Percentiles rank a stretch among this genome's conserved stretches.
These are phyloP conservation scores for Eristalis intricaria DNA, from an alignment of 2,888 invertebrate species.

Conservation along the genomic window DNA sequence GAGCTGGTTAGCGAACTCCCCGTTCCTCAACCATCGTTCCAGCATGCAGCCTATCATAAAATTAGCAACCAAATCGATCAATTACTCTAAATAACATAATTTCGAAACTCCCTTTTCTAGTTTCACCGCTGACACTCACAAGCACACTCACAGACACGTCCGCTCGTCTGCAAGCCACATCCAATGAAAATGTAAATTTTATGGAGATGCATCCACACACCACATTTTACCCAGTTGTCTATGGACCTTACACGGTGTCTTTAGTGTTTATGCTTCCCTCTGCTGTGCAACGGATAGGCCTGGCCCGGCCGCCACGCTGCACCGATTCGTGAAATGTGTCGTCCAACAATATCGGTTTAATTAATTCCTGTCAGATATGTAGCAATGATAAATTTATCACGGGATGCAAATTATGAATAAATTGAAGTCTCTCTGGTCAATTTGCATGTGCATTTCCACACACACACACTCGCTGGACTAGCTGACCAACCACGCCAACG, in stretches of 20 bases:
- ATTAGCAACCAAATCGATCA: slow-evolving; percentile 74
- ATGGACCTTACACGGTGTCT: slow-evolving; percentile 27
- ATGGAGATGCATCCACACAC: slow-evolving; percentile 61
- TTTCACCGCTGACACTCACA: slow-evolving; percentile 10
- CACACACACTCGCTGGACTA: neutral
- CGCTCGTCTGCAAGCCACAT: slow-evolving; percentile 10
- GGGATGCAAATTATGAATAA: slow-evolving; percentile 73
- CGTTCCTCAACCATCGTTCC: slow-evolving; percentile 23
- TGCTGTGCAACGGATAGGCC: neutral
- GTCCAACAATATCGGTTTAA: slow-evolving; percentile 73
- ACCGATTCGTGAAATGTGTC: slow-evolving; percentile 71
- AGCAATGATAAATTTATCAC: slow-evolving; percentile 74
- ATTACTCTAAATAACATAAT: slow-evolving; percentile 74
- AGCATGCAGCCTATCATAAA: slow-evolving; percentile 61
- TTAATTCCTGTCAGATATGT: slow-evolving; percentile 73
- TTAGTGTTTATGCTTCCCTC: slow-evolving; percentile 14
- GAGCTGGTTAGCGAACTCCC: neutral
- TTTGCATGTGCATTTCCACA: slow-evolving; percentile 60
- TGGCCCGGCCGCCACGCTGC: neutral
- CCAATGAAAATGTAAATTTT: slow-evolving; percentile 72
- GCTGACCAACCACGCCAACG: neutral
- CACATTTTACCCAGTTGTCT: neutral
- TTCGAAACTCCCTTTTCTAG: slow-evolving; percentile 52
- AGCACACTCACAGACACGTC: slow-evolving; percentile 13
- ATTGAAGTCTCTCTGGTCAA: slow-evolving; percentile 68